Evolutionary conservation across 1,140 invertebrate species (phyloP), one percentile per base, ranked within the genome.

Genomic region (Lerema accius): DNA sequence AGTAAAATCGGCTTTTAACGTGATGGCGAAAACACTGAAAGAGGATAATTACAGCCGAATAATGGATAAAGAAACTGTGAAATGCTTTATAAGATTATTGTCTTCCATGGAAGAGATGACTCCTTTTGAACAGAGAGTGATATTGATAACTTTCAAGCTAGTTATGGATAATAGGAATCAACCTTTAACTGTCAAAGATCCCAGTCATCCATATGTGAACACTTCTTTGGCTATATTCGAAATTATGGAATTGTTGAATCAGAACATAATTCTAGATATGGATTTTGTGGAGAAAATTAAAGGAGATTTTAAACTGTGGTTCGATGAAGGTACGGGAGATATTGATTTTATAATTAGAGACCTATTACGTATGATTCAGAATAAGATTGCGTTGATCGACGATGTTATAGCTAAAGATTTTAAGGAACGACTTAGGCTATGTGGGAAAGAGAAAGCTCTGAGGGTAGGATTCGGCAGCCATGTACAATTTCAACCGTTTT

Each of bases 51-150:
- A 28, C 15, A 45, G 40, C 6, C 42, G 9, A 43, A 56, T 56
- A 56, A 56, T 56, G 40, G 40, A 45, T 11, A 9, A 10, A 0
- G 14, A 43, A 11, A 43, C 40, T 14, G 11, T 43, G 32, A 4
- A 14, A 1, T 6, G 6, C 14, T 53, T 53, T n/a, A 53, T 14
- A 10, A n/a, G 5, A 2, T 14, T 1, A 13, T 7, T 53, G 14
- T 42, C 17, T 9, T 28, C 11, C 13, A 5, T 56, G 5, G 53
- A 56, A 17, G 53, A 56, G 32, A 10, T 26, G 4, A 32, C 5
- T 14, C 5, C 53, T 0, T 19, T 56, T 43, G 53, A 56, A 15
- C 39, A 13, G 3, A 32, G 14, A n/a, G 11, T 56, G 1, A 1
- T 56, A 4, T 32, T 56, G 14, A 45, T 10, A 2, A 3, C 9